Percentiles rank a stretch among this genome's conserved stretches.
phyloP scores from a whole-genome alignment of 2,888 invertebrate genomes.

The Pollenia labialis region DNA sequence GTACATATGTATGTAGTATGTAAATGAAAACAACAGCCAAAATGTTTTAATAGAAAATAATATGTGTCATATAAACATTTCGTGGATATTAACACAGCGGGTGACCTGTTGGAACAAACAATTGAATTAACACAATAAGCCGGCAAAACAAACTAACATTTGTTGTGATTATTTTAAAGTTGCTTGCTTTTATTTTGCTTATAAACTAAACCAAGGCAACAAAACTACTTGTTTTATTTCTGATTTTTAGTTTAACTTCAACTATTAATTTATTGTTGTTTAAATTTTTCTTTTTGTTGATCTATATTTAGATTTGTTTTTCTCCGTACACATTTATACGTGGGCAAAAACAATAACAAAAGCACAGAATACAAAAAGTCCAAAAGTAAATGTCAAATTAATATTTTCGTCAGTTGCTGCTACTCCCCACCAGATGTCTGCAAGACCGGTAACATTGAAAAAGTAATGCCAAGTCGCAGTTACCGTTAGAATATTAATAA shows the following conservation, averaged over 20 bases:
- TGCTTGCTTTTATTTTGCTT: background rate
- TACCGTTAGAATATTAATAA: background rate
- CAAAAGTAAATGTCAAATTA: conserved; percentile 38
- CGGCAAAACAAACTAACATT: conserved; percentile 32
- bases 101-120: conserved; percentile 44
- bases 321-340: background rate
- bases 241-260: background rate
- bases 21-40: conserved; percentile 19
- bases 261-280: conserved; percentile 3
- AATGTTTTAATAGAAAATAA: conserved; percentile 2
- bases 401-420: background rate
- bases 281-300: conserved; percentile 23
- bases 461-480: conserved; percentile 31
- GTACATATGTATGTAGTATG: too few relatives aligned
- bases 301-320: conserved; percentile 53
- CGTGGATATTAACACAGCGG: conserved; percentile 39
- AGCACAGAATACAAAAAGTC: too few relatives aligned
- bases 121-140: conserved; percentile 20
- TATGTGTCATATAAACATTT: conserved; percentile 48
- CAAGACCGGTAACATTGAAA: background rate
- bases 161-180: background rate
- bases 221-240: background rate
- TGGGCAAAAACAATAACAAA: conserved; percentile 8
- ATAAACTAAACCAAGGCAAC: too few relatives aligned
- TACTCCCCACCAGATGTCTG: conserved; percentile 16